These are phyloP conservation scores for Polyommatus iphigenia DNA, from an alignment of 2,888 invertebrate species.

Conservation along the genomic window DNA sequence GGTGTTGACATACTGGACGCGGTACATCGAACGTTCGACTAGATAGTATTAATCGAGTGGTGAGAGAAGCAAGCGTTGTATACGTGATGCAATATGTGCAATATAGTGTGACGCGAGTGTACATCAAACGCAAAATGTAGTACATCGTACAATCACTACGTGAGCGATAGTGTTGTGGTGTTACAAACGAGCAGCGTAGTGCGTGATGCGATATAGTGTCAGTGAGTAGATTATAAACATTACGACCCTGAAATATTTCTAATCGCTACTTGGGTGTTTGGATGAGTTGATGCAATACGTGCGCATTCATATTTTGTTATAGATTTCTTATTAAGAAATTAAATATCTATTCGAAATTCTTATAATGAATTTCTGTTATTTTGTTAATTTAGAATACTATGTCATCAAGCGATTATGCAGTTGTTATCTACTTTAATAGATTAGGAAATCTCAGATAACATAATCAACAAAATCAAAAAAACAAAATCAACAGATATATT, in stretches of 20 bases:
- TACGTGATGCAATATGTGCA: slow-evolving; percentile 12
- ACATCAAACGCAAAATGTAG: not conserved
- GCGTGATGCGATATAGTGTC: slow-evolving; percentile 16
- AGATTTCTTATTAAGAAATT: too few species aligned
- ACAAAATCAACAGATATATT: too few species aligned
- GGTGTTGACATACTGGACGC: not conserved
- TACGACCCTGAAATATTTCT: slow-evolving; percentile 47
- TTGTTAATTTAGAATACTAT: too few species aligned
- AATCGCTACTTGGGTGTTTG: slow-evolving; percentile 43
- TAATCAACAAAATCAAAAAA: too few species aligned
- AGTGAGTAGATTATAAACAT: slow-evolving; percentile 31
- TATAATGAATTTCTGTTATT: not conserved
- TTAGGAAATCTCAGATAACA: not conserved
- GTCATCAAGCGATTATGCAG: not conserved
- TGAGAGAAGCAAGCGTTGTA: not conserved
- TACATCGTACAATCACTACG: not conserved
- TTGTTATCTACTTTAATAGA: not conserved
- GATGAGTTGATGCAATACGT: slow-evolving; percentile 40
- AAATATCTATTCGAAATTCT: too few species aligned
- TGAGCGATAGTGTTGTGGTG: not conserved
- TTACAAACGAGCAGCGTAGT: not conserved
- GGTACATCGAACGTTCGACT: not conserved
- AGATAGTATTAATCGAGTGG: not conserved
- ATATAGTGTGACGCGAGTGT: not conserved
- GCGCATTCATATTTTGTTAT: not conserved